Base-by-base conservation (phyloP, 1,140 invertebrate genomes). In the Anoplophora glabripennis region DNA sequence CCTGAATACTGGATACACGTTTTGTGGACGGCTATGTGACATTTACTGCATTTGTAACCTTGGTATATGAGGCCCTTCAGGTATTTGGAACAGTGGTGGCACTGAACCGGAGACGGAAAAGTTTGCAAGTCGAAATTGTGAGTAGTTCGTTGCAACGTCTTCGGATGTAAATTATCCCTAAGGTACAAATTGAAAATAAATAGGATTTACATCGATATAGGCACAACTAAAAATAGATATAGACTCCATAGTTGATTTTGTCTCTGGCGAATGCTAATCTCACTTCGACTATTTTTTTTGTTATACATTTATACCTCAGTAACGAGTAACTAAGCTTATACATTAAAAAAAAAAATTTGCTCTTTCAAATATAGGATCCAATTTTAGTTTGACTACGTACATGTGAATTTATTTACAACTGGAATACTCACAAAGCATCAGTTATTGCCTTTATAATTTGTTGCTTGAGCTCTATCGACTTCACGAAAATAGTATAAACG, bases 401-500 rank as follows among this genome's bases (percentile, higher is more conserved):
- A n/a, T n/a, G n/a, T n/a, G n/a, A n/a, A n/a, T n/a, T n/a, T n/a
- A n/a, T n/a, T n/a, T n/a, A n/a, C n/a, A n/a, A n/a, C n/a, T n/a
- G n/a, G n/a, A n/a, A n/a, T 55, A 67, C 88, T 87, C 77, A 94
- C 90, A 96, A 86, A 38, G 94, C 94, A 69, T 96, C 90, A 47
- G 87, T 84, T 18, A 98, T 86, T 5, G 93, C 92, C 70, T 93
- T 92, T 12, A 96, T 89, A 93, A 95, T 97, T 74, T 92, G 90
- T 61, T 86, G 80, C 61, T 93, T 91, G 58, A 88, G 84, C 37
- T 95, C 93, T 62, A 93, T 90, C 7, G 88, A 94, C 71, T 93
- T 86, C 1, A 93, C 90, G 75, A 89, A 94, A 68, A 98, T 84
- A 7, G 94, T 96, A 72, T 90, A 96, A 7, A 90, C 93, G 35